Percentiles rank a stretch among this genome's conserved stretches.
Conservation (phyloP, 2,797 vertebrate genomes). For the Phoebastria nigripes region DNA sequence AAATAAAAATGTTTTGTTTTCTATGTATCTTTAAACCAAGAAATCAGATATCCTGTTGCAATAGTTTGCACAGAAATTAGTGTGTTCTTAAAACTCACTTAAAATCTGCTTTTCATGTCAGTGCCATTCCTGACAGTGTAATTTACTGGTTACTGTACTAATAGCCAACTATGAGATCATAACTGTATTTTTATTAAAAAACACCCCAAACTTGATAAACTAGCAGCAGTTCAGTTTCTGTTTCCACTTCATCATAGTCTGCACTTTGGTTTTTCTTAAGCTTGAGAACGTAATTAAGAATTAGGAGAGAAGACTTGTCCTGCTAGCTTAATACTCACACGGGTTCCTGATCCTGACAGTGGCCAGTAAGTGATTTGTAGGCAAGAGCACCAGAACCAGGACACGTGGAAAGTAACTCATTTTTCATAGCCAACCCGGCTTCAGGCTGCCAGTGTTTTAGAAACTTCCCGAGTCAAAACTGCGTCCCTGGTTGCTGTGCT, state of each 20-base stretch:
- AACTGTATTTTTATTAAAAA: neutral
- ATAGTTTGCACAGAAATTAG: neutral
- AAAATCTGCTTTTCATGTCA: neutral
- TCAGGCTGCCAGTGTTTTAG: neutral
- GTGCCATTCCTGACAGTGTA: neutral
- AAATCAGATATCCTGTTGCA: neutral
- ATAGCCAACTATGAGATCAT: neutral
- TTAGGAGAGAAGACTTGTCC: neutral
- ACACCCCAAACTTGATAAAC: neutral
- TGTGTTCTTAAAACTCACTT: neutral
- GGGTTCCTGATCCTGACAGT: neutral
- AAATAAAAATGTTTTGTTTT: neutral
- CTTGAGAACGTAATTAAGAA: neutral
- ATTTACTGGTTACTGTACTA: neutral
- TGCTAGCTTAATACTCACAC: neutral
- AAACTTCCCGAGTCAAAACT: neutral
- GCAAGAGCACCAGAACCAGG: neutral
- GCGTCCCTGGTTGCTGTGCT: accelerated
- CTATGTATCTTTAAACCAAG: neutral
- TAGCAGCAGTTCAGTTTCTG: neutral
- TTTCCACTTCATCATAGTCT: neutral
- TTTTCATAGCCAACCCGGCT: neutral
- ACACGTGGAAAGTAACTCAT: accelerated
- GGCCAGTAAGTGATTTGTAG: neutral
- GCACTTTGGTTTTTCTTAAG: neutral